Evolutionary conservation across 2,113 vertebrate species (phyloP).

Genomic region (Donacobius atricapilla): DNA sequence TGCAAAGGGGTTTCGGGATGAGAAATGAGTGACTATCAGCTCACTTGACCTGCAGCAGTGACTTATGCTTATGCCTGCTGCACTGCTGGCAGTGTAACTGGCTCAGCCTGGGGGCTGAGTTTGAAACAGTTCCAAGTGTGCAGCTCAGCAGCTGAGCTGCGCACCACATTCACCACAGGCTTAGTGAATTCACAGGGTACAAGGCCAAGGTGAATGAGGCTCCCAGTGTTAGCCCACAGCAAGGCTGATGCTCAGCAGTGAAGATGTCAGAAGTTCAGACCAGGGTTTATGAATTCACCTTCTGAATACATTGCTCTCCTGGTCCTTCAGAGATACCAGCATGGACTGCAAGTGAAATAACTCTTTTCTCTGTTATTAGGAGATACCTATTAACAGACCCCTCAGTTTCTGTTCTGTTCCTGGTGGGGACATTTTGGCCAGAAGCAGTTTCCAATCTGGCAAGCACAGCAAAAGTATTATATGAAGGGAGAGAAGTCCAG

Average conservation of each 20-base stretch:
- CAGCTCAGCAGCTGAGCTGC: not conserved
- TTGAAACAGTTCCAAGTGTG: not conserved
- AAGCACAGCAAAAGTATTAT: not conserved
- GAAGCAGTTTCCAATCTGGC: constrained; percentile 39
- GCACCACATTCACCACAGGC: not conserved
- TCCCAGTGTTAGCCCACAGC: not conserved
- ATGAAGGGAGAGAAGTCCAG: not conserved
- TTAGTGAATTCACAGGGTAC: not conserved
- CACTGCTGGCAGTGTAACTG: not conserved
- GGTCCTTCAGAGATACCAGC: not conserved
- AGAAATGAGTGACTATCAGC: not conserved
- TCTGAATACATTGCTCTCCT: not conserved
- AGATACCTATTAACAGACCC: constrained; percentile 22
- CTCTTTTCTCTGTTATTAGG: not conserved
- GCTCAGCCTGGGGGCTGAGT: not conserved
- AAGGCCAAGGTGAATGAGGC: not conserved
- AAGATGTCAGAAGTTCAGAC: not conserved
- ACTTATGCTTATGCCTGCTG: not conserved
- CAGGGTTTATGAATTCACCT: not conserved
- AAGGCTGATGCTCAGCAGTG: not conserved
- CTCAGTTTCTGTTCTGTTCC: constrained; percentile 18
- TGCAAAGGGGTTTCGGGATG: not conserved
- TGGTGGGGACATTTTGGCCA: not conserved
- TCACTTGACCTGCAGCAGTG: not conserved
- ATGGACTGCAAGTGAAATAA: not conserved